phyloP scores from a whole-genome alignment of 2,113 vertebrate genomes.

The Muntiacus muntjak region DNA sequence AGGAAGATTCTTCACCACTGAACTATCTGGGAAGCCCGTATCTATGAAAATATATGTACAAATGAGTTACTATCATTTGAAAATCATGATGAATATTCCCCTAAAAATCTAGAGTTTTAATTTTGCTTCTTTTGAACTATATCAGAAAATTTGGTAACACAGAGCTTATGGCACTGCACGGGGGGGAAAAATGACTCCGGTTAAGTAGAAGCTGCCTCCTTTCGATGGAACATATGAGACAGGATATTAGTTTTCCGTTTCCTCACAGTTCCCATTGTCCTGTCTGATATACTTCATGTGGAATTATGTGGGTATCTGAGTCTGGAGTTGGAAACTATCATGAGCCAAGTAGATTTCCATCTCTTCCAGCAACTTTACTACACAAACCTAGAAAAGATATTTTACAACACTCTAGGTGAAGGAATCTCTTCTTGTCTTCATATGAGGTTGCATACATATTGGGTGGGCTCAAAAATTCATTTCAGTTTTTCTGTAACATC shows the following conservation, averaged over 20 bases:
- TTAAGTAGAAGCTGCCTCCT: neutral
- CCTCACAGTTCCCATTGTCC: fast-evolving
- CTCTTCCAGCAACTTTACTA: neutral
- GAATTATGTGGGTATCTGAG: neutral
- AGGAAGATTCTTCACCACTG: neutral
- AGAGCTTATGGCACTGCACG: neutral
- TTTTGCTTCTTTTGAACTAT: neutral
- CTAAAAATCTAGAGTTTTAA: neutral
- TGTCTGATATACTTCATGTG: too few relatives aligned
- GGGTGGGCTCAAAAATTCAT: neutral
- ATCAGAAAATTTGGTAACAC: neutral
- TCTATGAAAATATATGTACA: neutral
- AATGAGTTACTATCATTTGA: neutral
- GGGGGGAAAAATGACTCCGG: fast-evolving
- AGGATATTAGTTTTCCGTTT: neutral
- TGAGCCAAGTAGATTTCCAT: neutral
- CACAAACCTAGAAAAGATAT: neutral
- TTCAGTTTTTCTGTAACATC: neutral
- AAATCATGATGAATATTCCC: neutral
- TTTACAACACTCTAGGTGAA: fast-evolving
- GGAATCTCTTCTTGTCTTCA: neutral
- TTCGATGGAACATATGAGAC: neutral
- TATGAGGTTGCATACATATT: neutral
- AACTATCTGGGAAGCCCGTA: neutral
- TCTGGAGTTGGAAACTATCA: neutral